Evolutionary conservation across 2,888 invertebrate genomes (phyloP).

Genomic region (Ophioninae sp.): DNA sequence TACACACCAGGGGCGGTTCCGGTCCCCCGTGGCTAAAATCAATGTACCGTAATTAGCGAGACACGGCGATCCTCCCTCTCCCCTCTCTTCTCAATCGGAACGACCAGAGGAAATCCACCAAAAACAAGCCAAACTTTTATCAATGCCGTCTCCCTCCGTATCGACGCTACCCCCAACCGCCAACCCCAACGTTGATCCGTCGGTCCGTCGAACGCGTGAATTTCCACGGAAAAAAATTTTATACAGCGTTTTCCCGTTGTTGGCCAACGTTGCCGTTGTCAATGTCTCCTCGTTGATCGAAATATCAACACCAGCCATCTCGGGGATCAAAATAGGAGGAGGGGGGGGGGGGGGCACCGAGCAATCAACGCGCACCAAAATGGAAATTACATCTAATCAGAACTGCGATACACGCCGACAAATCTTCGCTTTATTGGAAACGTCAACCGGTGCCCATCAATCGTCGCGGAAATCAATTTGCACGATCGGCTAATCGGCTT

Average conservation of each 20-base stretch:
- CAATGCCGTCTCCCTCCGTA: not conserved
- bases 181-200: not conserved
- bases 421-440: constrained; percentile 26
- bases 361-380: constrained; percentile 5
- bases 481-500: constrained; percentile 58
- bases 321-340: not conserved
- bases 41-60: constrained; percentile 60
- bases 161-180: too few relatives aligned
- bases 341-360: not conserved
- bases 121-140: constrained; percentile 27
- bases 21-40: constrained; percentile 57
- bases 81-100: not conserved
- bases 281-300: not conserved
- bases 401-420: not conserved
- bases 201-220: not conserved
- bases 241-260: not conserved
- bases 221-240: not conserved
- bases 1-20: constrained; percentile 48
- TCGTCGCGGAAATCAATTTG: constrained; percentile 48
- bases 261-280: not conserved
- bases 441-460: constrained; percentile 53
- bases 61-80: constrained; percentile 29
- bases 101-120: not conserved
- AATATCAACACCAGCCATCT: not conserved
- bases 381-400: not conserved